Conservation (phyloP, 2,797 vertebrate species). For the Poeciliopsis presidionis region DNA sequence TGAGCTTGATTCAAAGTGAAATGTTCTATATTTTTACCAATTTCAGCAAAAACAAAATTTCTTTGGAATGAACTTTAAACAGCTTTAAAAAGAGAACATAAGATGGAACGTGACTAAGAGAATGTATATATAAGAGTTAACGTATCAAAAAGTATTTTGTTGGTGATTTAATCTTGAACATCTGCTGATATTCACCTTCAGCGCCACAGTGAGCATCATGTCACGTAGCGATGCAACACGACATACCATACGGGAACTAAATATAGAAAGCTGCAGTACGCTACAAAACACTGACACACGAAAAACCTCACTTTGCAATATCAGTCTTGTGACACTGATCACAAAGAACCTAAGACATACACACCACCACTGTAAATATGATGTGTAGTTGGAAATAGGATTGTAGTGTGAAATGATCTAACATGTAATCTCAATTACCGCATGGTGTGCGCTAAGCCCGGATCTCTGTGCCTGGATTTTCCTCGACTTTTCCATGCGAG, state of each 20-base stretch:
- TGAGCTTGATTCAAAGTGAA: not conserved
- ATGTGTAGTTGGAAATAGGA: conserved; percentile 16
- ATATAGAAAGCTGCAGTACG: conserved; percentile 42
- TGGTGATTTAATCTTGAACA: conserved; percentile 1
- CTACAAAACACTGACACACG: not conserved
- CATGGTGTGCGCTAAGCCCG: conserved; percentile 1
- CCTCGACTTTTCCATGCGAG: conserved; percentile 1
- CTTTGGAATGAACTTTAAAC: not conserved
- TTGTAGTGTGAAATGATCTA: conserved; percentile 8
- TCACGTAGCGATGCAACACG: conserved; percentile 23
- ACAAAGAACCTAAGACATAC: conserved; percentile 28
- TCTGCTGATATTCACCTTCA: conserved; percentile 5
- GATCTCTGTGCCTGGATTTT: conserved; percentile 1
- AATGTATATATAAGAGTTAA: not conserved
- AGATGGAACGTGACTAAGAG: not conserved
- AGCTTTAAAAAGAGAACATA: not conserved
- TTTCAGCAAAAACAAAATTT: not conserved
- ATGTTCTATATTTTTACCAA: not conserved
- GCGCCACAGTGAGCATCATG: not conserved
- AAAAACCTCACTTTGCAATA: conserved; percentile 38
- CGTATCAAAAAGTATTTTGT: not conserved
- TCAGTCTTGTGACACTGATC: conserved; percentile 25
- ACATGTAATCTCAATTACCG: not conserved
- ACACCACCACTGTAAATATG: conserved; percentile 16
- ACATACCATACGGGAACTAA: conserved; percentile 44